Conservation (phyloP, 2,797 vertebrate genomes). For the Fistularia tabacaria region DNA sequence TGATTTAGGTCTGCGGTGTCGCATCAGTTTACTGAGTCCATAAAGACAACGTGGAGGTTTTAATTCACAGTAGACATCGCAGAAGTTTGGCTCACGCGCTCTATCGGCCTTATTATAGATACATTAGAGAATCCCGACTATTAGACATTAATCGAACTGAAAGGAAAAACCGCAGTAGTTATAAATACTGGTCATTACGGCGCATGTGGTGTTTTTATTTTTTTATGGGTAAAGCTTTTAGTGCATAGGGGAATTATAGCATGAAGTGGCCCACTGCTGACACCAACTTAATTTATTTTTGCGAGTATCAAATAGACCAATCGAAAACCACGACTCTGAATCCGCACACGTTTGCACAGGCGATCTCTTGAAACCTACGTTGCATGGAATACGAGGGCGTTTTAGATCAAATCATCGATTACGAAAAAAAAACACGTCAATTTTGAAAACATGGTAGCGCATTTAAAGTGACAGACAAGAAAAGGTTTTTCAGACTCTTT, state of each 20-base stretch:
- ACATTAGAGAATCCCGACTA: conserved; percentile 11
- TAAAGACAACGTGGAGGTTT: conserved; percentile 10
- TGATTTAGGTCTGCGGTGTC: conserved; percentile 28
- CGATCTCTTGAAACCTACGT: background rate
- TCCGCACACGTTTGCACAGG: no score
- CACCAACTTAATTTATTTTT: conserved; percentile 37
- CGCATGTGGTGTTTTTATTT: conserved; percentile 22
- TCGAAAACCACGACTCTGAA: background rate
- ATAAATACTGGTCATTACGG: conserved; percentile 29
- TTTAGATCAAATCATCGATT: background rate
- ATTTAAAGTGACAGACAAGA: no score
- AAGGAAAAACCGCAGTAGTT: conserved; percentile 20
- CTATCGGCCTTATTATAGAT: no score
- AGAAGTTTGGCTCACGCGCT: no score
- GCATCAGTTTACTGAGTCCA: no score
- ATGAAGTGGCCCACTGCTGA: conserved; percentile 22
- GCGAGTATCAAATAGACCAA: conserved; percentile 45
- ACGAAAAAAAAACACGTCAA: background rate
- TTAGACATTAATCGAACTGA: conserved; percentile 34
- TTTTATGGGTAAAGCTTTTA: background rate
- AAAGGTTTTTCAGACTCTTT: no score
- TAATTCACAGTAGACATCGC: no score
- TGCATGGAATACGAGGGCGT: background rate
- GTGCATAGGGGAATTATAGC: conserved; percentile 3
- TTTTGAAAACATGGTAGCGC: background rate